Conservation (phyloP, 2,113 vertebrate species). For the Microtus pennsylvanicus region DNA sequence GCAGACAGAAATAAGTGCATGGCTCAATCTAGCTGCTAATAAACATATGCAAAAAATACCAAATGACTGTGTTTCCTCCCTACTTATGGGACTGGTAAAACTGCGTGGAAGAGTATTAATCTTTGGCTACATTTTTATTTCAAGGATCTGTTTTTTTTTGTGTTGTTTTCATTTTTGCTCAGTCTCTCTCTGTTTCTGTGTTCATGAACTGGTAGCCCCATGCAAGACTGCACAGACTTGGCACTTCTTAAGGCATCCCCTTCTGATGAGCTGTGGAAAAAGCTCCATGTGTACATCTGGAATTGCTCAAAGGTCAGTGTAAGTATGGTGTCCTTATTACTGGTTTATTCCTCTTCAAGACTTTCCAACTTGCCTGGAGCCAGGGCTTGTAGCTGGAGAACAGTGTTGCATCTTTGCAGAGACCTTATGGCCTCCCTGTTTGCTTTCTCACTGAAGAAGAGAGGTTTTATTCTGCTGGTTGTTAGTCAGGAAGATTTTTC, state of each 20-base stretch:
- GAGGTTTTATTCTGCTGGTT: constrained; percentile 45
- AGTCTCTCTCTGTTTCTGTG: not conserved
- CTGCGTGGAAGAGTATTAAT: not conserved
- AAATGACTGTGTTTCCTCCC: not conserved
- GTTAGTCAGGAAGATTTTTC: constrained; percentile 29
- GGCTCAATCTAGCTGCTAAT: not conserved
- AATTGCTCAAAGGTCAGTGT: constrained; percentile 73
- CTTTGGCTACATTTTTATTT: constrained; percentile 16
- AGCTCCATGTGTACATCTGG: constrained; percentile 67
- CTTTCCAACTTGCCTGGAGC: constrained; percentile 58
- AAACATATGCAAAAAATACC: constrained; percentile 9
- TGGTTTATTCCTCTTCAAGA: constrained; percentile 42
- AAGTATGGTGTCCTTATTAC: constrained; percentile 70
- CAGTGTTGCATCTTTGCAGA: constrained; percentile 24
- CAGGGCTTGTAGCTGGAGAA: not conserved
- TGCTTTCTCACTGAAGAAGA: constrained; percentile 55
- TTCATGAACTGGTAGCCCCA: constrained; percentile 28
- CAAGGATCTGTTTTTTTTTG: constrained; percentile 40
- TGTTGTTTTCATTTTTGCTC: constrained; percentile 39
- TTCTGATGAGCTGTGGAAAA: constrained; percentile 63
- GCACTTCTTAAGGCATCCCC: not conserved
- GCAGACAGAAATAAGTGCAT: not conserved
- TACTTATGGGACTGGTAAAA: not conserved
- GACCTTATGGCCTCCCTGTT: constrained; percentile 6
- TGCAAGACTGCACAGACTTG: not conserved